Evolutionary conservation across 2,888 invertebrate genomes (phyloP), one percentile per base, ranked within the genome.

Genomic region (Synanthedon tipuliformis): DNA sequence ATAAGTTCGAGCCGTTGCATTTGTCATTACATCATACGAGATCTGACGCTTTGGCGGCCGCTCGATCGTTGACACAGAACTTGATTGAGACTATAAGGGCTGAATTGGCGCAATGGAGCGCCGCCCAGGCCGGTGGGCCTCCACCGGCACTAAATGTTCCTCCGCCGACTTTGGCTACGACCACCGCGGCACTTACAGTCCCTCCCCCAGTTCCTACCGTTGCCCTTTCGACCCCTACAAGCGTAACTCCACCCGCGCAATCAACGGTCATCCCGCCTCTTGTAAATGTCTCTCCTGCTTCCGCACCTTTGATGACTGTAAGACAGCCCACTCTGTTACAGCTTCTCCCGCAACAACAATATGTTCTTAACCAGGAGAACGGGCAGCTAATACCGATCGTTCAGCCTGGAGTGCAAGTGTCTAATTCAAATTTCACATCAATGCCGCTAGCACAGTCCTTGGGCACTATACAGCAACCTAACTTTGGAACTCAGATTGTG

Each of bases 61-160:
- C 93, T 13, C 91, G 92, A 65, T 91, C 92, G 59, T 76, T 94
- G 53, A 92, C 93, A 12, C 90, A 92, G 66, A 94, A 94, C 77
- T 86, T 95, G 51, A 92, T 94, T 61, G 93, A 94, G 78, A 94
- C 94, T 4, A 91, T 95, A 75, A 90, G 92, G 53, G 88, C 88
- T 41, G 89, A 89, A 61, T 70, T 89, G 62, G 84, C 84, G 45
- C 87, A 87, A 76, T 87, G 79, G 86, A 85, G 76, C 53, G 81
- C 79, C 12, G 82, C 82, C 40, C 81, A 80, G 60, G 81, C 81
- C 1, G 84, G 81, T 0, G 85, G 82, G 3, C 81, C 84, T 5
- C 84, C 81, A 41, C 85, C 82, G 18, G 70, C 82, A n/a, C 61
- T 81, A 50, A 81, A 79, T 50, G 81, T 82, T 3, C 84, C 84